Conservation (phyloP, 2,113 vertebrate genomes). For the Australoheros scitulus region DNA sequence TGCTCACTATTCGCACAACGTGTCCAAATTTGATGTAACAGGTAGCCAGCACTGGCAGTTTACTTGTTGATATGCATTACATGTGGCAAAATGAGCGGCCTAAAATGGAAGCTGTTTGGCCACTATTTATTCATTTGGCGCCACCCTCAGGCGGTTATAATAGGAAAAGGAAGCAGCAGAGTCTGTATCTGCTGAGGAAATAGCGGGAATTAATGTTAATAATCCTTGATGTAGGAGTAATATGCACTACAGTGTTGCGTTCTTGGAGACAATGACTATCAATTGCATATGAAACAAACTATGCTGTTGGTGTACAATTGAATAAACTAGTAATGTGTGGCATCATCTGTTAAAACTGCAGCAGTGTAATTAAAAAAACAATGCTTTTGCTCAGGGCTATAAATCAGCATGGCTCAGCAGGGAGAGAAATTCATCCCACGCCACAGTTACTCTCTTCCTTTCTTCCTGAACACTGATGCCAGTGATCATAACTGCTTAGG, state of each 20-base stretch:
- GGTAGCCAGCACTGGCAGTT: slow-evolving; percentile 54
- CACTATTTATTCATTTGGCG: slow-evolving; percentile 81
- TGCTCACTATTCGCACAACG: background rate
- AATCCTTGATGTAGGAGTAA: slow-evolving; percentile 8
- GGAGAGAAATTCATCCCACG: slow-evolving; percentile 64
- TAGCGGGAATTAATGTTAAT: slow-evolving; percentile 7
- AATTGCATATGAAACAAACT: background rate
- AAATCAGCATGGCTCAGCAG: slow-evolving; percentile 63
- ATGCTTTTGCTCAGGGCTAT: slow-evolving; percentile 53
- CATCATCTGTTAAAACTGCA: slow-evolving; percentile 51
- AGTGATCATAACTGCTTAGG: slow-evolving; percentile 69
- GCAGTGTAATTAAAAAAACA: slow-evolving; percentile 49
- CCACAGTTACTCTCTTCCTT: slow-evolving; percentile 49
- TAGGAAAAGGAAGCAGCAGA: slow-evolving; percentile 15
- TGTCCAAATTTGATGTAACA: slow-evolving; percentile 58
- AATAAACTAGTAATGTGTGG: slow-evolving; percentile 24
- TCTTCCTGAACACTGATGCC: slow-evolving; percentile 58
- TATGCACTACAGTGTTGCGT: background rate
- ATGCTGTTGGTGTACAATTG: background rate
- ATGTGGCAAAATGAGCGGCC: slow-evolving; percentile 63
- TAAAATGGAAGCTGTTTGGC: slow-evolving; percentile 56
- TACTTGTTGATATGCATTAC: slow-evolving; percentile 75
- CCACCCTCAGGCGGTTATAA: slow-evolving; percentile 78
- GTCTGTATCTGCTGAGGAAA: slow-evolving; percentile 25
- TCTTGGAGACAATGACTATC: slow-evolving; percentile 5